Evolutionary conservation across 2,888 invertebrate genomes (phyloP).

Genomic region (Rotaria sp.): DNA sequence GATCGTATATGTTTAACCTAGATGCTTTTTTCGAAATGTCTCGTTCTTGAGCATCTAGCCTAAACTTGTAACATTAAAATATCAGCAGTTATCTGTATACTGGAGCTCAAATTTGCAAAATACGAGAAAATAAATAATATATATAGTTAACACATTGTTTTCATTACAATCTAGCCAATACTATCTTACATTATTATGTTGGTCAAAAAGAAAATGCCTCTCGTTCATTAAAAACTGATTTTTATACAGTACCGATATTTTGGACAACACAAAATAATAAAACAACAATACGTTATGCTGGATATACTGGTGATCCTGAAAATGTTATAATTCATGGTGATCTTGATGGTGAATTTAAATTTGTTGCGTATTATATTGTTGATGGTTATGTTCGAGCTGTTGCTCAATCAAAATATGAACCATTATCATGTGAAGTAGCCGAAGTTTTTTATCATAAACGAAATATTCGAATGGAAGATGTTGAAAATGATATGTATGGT

Average conservation of each 20-base stretch:
- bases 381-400: constrained; percentile 13
- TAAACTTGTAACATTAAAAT: too few relatives aligned
- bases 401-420: constrained; percentile 16
- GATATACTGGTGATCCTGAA: background rate
- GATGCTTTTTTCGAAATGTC: too few relatives aligned
- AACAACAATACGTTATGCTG: background rate
- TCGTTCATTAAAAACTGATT: background rate
- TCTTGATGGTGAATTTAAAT: constrained; percentile 19
- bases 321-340: constrained; percentile 20
- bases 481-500: constrained; percentile 29
- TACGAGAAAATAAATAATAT: too few relatives aligned
- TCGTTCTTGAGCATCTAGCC: too few relatives aligned
- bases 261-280: constrained; percentile 29
- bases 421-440: background rate
- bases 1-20: too few relatives aligned
- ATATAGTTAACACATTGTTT: too few relatives aligned
- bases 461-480: constrained; percentile 22
- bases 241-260: background rate
- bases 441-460: background rate
- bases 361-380: background rate
- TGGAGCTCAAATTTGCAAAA: too few relatives aligned
- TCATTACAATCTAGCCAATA: background rate
- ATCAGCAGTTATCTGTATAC: too few relatives aligned
- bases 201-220: background rate
- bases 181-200: background rate